These are phyloP conservation scores for Caenorhabditis latens DNA, from an alignment of 1,140 invertebrate genomes.

Conservation along the genomic window DNA sequence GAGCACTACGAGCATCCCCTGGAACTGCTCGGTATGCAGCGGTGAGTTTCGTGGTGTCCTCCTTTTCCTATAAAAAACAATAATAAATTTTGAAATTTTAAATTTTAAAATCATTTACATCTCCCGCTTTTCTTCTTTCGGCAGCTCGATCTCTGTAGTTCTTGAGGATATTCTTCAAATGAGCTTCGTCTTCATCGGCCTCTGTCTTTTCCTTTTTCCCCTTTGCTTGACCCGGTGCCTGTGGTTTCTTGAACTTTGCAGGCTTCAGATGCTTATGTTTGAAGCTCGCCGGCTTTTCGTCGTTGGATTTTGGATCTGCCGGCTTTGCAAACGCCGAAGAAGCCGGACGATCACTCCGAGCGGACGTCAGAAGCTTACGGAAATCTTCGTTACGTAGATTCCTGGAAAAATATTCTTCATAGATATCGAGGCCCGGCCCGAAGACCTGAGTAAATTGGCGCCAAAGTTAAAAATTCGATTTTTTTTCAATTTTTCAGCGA, in stretches of 20 bases:
- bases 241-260: conserved; percentile 54
- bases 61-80: conserved; percentile 45
- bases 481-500: too few relatives aligned
- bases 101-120: conserved; percentile 79
- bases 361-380: conserved; percentile 71
- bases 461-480: too few relatives aligned
- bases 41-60: conserved; percentile 40
- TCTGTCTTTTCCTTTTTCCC: conserved; percentile 65
- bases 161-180: conserved; percentile 73
- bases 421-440: too few relatives aligned
- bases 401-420: neutral
- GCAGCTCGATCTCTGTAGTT: conserved; percentile 82
- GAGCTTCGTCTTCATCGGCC: conserved; percentile 70
- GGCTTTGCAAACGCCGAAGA: neutral
- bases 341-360: conserved; percentile 42
- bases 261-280: conserved; percentile 27
- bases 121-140: conserved; percentile 90
- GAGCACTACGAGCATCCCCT: conserved; percentile 44
- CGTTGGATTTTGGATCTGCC: neutral
- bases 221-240: conserved; percentile 27
- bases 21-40: conserved; percentile 66
- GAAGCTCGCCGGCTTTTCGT: conserved; percentile 10
- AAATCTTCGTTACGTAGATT: conserved; percentile 79
- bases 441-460: too few relatives aligned
- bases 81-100: neutral